Conservation (phyloP, 2,888 invertebrate genomes). For the Smittia sp. region DNA sequence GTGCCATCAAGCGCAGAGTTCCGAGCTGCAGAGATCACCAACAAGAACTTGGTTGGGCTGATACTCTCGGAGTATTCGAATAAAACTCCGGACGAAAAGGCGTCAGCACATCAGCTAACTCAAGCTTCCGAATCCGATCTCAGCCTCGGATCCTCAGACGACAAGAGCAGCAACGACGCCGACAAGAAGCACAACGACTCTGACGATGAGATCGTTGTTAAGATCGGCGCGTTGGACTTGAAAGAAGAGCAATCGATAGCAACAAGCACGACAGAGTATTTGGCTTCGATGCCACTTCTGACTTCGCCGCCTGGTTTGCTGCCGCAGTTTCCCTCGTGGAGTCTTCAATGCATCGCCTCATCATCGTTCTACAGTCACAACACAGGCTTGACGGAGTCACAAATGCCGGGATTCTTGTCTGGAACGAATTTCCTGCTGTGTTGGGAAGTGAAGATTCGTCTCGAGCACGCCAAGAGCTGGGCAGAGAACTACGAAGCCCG, state of each 20-base stretch:
- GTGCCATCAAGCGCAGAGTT: conserved; percentile 74
- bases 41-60: conserved; percentile 14
- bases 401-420: conserved; percentile 84
- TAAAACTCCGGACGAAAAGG: conserved; percentile 16
- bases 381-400: conserved; percentile 73
- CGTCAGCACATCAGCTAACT: conserved; percentile 1
- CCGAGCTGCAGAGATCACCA: conserved; percentile 48
- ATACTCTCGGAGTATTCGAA: conserved; percentile 14
- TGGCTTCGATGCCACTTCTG: conserved; percentile 86
- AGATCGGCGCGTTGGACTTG: conserved; percentile 46
- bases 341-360: conserved; percentile 83
- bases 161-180: background rate
- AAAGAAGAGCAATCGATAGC: conserved; percentile 58
- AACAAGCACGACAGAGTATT: conserved; percentile 83
- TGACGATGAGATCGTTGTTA: conserved; percentile 48
- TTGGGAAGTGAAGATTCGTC: conserved; percentile 78
- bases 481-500: conserved; percentile 48
- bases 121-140: conserved; percentile 28
- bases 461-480: conserved; percentile 49
- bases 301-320: conserved; percentile 71
- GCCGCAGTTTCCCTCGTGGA: conserved; percentile 89
- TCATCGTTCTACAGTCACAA: conserved; percentile 88
- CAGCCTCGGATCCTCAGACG: conserved; percentile 9
- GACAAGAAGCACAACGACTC: background rate
- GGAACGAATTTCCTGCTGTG: conserved; percentile 89